Base-by-base conservation (phyloP, 2,888 invertebrate genomes). In the Buathra laborator region DNA sequence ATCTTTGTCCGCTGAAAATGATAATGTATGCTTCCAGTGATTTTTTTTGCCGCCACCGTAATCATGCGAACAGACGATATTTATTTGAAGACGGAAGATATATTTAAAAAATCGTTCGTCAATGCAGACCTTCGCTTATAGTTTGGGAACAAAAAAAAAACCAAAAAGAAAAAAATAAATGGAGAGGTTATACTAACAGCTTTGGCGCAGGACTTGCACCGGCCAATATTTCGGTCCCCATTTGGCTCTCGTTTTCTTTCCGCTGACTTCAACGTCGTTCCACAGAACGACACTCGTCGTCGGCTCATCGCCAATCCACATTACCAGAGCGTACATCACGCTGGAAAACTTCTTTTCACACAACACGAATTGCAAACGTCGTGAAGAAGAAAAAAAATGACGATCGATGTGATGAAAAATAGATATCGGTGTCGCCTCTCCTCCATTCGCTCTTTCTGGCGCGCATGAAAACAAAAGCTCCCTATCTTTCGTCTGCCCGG, bases 261-360 rank as follows among this genome's bases (percentile, higher is more conserved):
- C 62, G n/a, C 2, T 29, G 9, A 62, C 62, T 62, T 62, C 62
- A n/a, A 62, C 37, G 14, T 62, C 62, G 2, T 5, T 62, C 62
- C 62, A 62, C 14, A n/a, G 62, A n/a, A 62, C 62, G 32, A 62
- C 62, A 7, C 62, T 32, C 62, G 62, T 62, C 10, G 62, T 62
- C n/a, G 62, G 62, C 16, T 62, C 62, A 32, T 62, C 62, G 14
- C 62, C 62, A n/a, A 62, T 62, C 62, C 62, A 62, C 62, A 62
- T 62, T 32, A 62, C 62, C n/a, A 62, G 32, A 14, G 62, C 37
- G 32, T 62, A 62, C 62, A 62, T 62, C 0, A 62, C 29, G 3
- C 14, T 1, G 32, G n/a, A 37, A 29, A 29, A 66, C n/a, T 66
- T n/a, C 1, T n/a, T 5, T 43, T n/a, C 2, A n/a, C 4, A 19